Evolutionary conservation across 2,888 invertebrate genomes (phyloP).

Genomic region (Volucella zonaria): DNA sequence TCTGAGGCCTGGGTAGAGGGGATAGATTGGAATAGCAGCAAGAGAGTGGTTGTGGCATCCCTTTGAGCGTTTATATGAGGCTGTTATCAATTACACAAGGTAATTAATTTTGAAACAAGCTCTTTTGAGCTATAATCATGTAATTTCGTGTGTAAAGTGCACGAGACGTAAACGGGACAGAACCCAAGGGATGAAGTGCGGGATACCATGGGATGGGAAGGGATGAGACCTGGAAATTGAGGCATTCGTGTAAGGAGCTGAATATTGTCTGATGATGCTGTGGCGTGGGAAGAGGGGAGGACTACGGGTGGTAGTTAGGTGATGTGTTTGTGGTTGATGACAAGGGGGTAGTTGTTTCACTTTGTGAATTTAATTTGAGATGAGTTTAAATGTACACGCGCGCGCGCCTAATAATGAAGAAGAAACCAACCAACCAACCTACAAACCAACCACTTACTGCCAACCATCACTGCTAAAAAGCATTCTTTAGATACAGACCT

Average conservation of each 20-base stretch:
- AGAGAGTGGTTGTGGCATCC: slow-evolving; percentile 61
- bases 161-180: slow-evolving; percentile 24
- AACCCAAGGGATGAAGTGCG: neutral
- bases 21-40: slow-evolving; percentile 11
- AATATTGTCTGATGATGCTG: neutral
- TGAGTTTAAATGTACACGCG: slow-evolving; percentile 65
- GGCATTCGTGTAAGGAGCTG: neutral
- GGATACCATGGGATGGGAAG: neutral
- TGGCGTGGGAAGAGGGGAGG: slow-evolving; percentile 11
- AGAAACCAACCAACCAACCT: slow-evolving; percentile 61
- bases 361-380: slow-evolving; percentile 73
- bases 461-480: slow-evolving; percentile 35
- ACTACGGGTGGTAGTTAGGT: neutral
- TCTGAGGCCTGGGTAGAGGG: neutral
- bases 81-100: slow-evolving; percentile 74
- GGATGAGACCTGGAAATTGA: slow-evolving; percentile 9
- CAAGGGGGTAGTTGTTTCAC: slow-evolving; percentile 55
- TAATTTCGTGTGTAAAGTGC: slow-evolving; percentile 73
- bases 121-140: slow-evolving; percentile 73
- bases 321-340: neutral
- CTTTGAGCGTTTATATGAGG: slow-evolving; percentile 74
- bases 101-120: slow-evolving; percentile 75
- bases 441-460: slow-evolving; percentile 35
- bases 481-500: neutral
- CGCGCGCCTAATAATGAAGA: slow-evolving; percentile 66